Percentiles rank a stretch among this genome's conserved stretches.
phyloP scores from a whole-genome alignment of 2,113 vertebrate species.

The Psephotus haematonotus region DNA sequence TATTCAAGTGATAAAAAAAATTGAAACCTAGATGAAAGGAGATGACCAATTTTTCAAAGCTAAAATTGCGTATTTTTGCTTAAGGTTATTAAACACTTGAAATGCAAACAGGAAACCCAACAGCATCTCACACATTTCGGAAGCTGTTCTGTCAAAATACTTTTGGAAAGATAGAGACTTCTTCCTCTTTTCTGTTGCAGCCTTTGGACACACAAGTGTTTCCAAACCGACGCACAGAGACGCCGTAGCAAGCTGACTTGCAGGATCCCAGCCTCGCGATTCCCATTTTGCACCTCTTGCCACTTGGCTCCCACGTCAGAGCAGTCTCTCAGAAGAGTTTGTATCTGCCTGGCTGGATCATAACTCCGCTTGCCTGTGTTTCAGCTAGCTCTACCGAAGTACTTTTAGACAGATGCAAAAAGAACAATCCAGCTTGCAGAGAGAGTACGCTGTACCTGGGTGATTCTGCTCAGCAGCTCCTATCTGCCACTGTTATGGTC shows the following conservation, averaged over 20 bases:
- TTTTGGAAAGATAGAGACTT: background rate
- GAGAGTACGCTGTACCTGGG: background rate
- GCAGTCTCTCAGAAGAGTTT: background rate
- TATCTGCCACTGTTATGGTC: background rate
- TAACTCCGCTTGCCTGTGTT: background rate
- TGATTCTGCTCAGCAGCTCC: background rate
- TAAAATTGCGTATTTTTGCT: background rate
- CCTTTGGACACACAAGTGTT: background rate
- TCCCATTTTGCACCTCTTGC: constrained; percentile 9
- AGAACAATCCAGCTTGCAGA: background rate
- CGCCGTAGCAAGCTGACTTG: background rate
- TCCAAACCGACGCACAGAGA: background rate
- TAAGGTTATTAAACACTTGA: background rate
- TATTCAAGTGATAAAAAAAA: background rate
- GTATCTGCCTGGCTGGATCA: background rate
- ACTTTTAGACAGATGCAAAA: background rate
- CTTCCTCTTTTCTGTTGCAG: background rate
- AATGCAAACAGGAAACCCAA: constrained; percentile 47
- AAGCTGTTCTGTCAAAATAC: background rate
- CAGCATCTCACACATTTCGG: background rate
- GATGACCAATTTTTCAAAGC: background rate
- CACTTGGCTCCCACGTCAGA: background rate
- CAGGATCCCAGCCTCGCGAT: background rate
- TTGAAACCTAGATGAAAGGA: background rate
- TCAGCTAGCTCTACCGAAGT: background rate